Percentiles rank a stretch among this genome's conserved stretches.
Conservation (phyloP, 2,888 invertebrate genomes). For the Mylabris sibirica region DNA sequence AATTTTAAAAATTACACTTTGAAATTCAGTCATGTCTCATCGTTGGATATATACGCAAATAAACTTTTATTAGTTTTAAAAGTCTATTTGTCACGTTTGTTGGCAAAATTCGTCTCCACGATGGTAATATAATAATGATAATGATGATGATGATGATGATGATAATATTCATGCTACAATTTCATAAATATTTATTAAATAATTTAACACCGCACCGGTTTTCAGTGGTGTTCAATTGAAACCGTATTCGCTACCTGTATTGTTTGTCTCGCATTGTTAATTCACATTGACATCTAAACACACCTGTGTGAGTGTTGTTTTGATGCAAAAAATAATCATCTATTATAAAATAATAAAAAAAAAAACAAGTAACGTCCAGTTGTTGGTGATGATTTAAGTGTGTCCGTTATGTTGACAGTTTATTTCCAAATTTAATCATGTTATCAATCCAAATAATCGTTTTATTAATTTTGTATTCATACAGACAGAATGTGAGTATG, state of each 20-base stretch:
- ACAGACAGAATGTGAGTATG: not conserved
- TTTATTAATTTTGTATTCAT: constrained; percentile 18
- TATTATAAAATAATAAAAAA: not conserved
- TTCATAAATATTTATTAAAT: constrained; percentile 1
- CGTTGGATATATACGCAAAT: not conserved
- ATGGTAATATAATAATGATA: too few species aligned
- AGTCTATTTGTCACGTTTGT: not conserved
- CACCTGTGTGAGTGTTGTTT: not conserved
- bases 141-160: too few species aligned
- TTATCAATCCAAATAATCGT: constrained; percentile 17
- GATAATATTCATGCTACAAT: not conserved
- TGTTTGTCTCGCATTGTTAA: not conserved
- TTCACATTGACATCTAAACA: not conserved
- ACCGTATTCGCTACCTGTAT: not conserved
- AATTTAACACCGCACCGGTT: not conserved
- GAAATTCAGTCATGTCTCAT: not conserved
- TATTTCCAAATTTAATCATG: constrained; percentile 29
- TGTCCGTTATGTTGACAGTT: constrained; percentile 37
- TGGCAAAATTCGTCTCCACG: too few species aligned
- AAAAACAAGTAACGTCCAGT: constrained; percentile 32
- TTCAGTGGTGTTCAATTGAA: not conserved
- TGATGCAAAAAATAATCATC: not conserved
- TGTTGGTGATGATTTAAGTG: not conserved
- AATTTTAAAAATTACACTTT: not conserved
- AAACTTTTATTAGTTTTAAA: constrained; percentile 2